Evolutionary conservation across 2,888 invertebrate species (phyloP).

Genomic region (Eulithis prunata): DNA sequence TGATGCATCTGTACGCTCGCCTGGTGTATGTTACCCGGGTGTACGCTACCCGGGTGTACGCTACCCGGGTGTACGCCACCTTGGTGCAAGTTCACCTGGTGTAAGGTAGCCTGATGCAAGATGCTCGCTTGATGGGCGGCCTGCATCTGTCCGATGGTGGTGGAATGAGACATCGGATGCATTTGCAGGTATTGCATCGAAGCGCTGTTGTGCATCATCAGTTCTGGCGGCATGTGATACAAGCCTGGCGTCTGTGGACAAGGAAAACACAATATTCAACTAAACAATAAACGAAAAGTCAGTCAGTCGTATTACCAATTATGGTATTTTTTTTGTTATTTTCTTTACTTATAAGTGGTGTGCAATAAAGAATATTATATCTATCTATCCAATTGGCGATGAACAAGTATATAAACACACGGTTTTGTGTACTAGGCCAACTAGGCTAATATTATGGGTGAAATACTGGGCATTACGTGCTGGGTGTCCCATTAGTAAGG

Average conservation of each 20-base stretch:
- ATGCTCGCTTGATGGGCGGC: constrained; percentile 51
- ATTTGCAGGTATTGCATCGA: constrained; percentile 75
- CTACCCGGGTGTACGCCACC: constrained; percentile 15
- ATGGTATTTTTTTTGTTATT: too few relatives aligned
- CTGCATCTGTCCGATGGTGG: constrained; percentile 46
- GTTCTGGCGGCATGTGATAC: constrained; percentile 81
- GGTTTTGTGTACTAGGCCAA: too few relatives aligned
- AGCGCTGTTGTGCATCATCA: constrained; percentile 74
- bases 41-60: constrained; percentile 19
- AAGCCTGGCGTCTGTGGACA: constrained; percentile 70
- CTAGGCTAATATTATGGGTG: too few relatives aligned
- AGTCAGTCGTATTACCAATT: too few relatives aligned
- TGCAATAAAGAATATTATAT: too few relatives aligned
- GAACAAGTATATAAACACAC: too few relatives aligned
- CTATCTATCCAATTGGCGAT: too few relatives aligned
- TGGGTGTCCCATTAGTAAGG: too few relatives aligned
- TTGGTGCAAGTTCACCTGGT: constrained; percentile 30
- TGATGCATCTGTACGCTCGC: constrained; percentile 36
- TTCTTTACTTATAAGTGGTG: too few relatives aligned
- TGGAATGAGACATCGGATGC: constrained; percentile 60
- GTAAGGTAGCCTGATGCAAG: constrained; percentile 39
- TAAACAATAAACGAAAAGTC: too few relatives aligned
- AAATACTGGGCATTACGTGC: too few relatives aligned
- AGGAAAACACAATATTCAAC: background rate
- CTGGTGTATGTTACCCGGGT: constrained; percentile 3